Base-by-base conservation (phyloP, 2,888 invertebrate genomes). In the Halictus ligatus region DNA sequence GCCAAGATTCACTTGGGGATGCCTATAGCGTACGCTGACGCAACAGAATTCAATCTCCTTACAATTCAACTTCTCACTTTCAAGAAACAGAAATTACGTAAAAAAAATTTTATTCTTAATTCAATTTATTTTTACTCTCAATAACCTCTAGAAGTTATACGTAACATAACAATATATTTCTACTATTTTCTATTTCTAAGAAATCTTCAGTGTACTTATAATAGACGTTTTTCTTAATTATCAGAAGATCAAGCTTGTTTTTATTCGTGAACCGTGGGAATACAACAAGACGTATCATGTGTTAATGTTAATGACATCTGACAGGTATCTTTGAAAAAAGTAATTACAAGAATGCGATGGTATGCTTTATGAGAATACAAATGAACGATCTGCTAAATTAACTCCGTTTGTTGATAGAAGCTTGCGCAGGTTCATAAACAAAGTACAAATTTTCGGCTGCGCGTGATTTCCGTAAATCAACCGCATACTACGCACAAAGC, bases 391-490 rank as follows among this genome's bases (percentile, higher is more conserved):
- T 25, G 5, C 5, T 3, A 60, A n/a, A 13, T 25, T 60, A 60
- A 5, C 25, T 60, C 13, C 0, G 25, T 60, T n/a, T n/a, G n/a
- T n/a, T n/a, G n/a, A n/a, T n/a, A n/a, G 13, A 60, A n/a, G 25
- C 54, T 54, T 21, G 21, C 10, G n/a, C 10, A 10, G 21, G 54
- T 54, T 54, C 54, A 54, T 54, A 10, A 54, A 10, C 21, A 10
- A 21, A 18, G 2, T 54, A 60, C 3, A 25, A 35, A 60, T 25
- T 25, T 25, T 60, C 74, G 8, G 7, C 15, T 13, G 25, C 74
- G 2, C 3, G n/a, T 48, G 69, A 75, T 48, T 64, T 46, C 58
- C 50, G 67, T 84, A 77, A 76, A 85, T 86, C 80, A 74, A 25
- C 15, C 21, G 29, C 54, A 50, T 43, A 15, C 58, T 60, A 13